Base-by-base conservation (phyloP, 2,888 invertebrate genomes). In the Liodrosophila aerea region DNA sequence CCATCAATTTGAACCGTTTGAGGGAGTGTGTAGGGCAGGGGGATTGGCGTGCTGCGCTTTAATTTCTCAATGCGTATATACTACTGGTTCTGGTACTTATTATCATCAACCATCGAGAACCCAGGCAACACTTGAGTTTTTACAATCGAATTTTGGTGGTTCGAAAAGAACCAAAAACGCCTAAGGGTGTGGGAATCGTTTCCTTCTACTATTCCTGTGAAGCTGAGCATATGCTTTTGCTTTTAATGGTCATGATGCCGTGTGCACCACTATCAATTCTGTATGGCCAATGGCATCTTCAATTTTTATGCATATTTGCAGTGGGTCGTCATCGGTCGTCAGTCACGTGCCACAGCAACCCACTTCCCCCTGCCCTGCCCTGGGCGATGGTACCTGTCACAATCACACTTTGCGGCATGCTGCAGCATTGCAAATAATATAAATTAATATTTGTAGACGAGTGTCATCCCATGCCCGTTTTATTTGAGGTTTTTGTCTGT, bases 391-490 rank as follows among this genome's bases (percentile, higher is more conserved):
- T 77, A 87, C 87, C 87, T 87, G 87, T 87, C 87, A 87, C 85
- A 85, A 86, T 86, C 87, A 87, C 82, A 87, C 86, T 83, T 86
- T 85, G 75, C 73, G 78, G 78, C 84, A 73, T 64, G 74, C 83
- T 73, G 87, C 73, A 68, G 78, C 78, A 75, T 82, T 71, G 85
- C 82, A 82, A 85, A 85, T 86, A 86, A 72, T 78, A 85, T 85
- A 86, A 85, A 85, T 85, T 85, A 85, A 85, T 86, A 85, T 80
- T 76, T 82, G 58, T 62, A 40, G 36, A n/a, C 51, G 46, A 34
- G 50, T 31, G 9, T 56, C 16, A 7, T 7, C 16, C 4, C 22
- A 4, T 5, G 7, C 9, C 9, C 16, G 12, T 66, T 63, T 62
- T 68, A 60, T 72, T 71, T 81, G 72, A 77, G 80, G 72, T 72